These are phyloP conservation scores for Heteromurus nitidus DNA, from an alignment of 2,888 invertebrate species.

Conservation along the genomic window DNA sequence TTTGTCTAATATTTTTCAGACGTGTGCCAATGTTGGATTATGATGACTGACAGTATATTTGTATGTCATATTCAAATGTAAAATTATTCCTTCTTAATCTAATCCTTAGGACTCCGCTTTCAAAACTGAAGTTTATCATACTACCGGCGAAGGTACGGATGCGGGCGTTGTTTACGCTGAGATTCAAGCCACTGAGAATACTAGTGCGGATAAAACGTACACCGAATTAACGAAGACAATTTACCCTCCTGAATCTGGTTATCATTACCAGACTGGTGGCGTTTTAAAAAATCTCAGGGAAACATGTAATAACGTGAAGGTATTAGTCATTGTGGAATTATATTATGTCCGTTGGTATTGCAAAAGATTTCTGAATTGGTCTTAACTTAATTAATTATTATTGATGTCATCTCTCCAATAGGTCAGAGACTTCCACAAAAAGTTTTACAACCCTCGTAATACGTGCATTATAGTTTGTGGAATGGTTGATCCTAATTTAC, in stretches of 20 bases:
- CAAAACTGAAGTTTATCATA: conserved; percentile 93
- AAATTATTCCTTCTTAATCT: no score
- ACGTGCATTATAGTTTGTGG: conserved; percentile 89
- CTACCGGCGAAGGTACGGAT: conserved; percentile 90
- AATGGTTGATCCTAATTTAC: conserved; percentile 84
- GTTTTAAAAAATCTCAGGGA: conserved; percentile 88
- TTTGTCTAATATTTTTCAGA: no score
- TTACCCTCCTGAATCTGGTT: conserved; percentile 89
- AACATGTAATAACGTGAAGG: conserved; percentile 88
- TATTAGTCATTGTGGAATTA: no score
- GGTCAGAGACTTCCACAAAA: conserved; percentile 87
- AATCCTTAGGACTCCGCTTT: conserved; percentile 87
- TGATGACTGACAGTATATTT: no score
- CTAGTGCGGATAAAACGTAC: conserved; percentile 84
- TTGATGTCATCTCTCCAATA: conserved; percentile 74
- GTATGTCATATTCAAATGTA: no score
- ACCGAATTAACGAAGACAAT: conserved; percentile 82
- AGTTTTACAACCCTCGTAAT: conserved; percentile 93
- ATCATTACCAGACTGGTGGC: conserved; percentile 90
- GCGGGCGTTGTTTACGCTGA: conserved; percentile 97
- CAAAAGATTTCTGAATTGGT: no score
- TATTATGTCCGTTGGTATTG: no score
- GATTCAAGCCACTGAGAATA: conserved; percentile 91
- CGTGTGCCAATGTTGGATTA: no score
- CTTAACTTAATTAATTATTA: not conserved